Evolutionary conservation across 2,113 vertebrate genomes (phyloP), one percentile per base, ranked within the genome.

Genomic region (Ochotona curzoniae): DNA sequence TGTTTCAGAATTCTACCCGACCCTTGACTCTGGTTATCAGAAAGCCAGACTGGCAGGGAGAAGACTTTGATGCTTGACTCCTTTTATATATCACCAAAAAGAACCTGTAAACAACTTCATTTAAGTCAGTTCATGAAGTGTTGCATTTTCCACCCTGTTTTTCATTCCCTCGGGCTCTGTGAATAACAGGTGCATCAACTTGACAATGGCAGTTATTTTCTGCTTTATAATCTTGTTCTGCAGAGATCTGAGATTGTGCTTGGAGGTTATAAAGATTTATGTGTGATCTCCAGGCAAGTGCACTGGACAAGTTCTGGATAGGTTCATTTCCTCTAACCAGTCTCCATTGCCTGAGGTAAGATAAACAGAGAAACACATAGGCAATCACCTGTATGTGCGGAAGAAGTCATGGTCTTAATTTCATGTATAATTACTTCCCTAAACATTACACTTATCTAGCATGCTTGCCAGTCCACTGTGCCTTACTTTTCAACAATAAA

Each of bases 221-320:
- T 70, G 25, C 71, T 81, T 81, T 80, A 49, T 54, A n/a, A 15
- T 63, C 93, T 76, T 91, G 21, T 87, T 71, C 26, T 70, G 26
- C n/a, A 63, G 15, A 78, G 35, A 87, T 17, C 54, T 51, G 1
- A 80, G 63, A 66, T 13, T 30, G 6, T 61, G 5, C 1, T 13
- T 30, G 14, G 11, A 38, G 12, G 17, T 44, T 20, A 13, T 7
- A 67, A 30, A 79, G 32, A 44, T 57, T 47, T 38, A 26, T 47
- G 38, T 66, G 51, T 78, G 51, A 51, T 79, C 83, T 54, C 28
- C 64, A 91, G 83, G 23, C 12, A 44, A 54, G 47, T 26, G 10
- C 28, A 17, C 15, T 6, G 14, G 30, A 54, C 54, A 74, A 30
- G 30, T 54, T 85, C 69, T 61, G 17, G 47, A 20, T 8, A 60